A percentile compares a stretch with the other conserved stretches of the same genome.
phyloP scores from a whole-genome alignment of 2,113 vertebrate species.

The Alouatta palliata region DNA sequence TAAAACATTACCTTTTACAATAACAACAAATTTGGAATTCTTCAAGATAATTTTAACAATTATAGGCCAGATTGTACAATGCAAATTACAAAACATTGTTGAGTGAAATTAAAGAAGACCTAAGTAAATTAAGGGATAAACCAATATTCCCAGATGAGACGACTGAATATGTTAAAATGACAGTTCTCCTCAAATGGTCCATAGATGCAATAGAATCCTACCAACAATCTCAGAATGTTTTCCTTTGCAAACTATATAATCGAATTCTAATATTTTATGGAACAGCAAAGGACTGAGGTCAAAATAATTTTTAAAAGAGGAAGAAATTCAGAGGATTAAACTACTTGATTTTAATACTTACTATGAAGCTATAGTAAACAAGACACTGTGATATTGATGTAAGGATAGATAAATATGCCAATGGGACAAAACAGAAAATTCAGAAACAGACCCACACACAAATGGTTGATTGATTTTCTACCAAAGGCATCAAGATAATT shows the following conservation, averaged over 20 bases:
- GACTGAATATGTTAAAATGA: neutral
- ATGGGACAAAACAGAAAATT: neutral
- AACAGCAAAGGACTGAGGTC: neutral
- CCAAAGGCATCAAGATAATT: neutral
- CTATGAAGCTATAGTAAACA: neutral
- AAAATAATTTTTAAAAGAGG: neutral
- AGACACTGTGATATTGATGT: neutral
- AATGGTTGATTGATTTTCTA: neutral
- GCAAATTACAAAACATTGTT: neutral
- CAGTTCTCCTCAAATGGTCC: neutral
- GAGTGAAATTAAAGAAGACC: neutral
- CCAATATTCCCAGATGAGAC: neutral
- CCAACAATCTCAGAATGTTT: neutral
- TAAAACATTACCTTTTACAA: neutral
- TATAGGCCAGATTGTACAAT: neutral
- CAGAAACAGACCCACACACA: neutral
- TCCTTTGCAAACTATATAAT: neutral
- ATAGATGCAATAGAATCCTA: neutral
- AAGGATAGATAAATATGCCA: neutral
- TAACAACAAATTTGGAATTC: neutral
- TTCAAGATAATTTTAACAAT: neutral
- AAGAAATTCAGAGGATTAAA: neutral
- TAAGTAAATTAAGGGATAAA: slow-evolving; percentile 19
- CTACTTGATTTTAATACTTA: neutral
- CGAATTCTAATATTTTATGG: neutral